Percentiles rank a stretch among this genome's conserved stretches.
phyloP scores from a whole-genome alignment of 2,797 vertebrate genomes.

The Yasuhikotakia modesta region DNA sequence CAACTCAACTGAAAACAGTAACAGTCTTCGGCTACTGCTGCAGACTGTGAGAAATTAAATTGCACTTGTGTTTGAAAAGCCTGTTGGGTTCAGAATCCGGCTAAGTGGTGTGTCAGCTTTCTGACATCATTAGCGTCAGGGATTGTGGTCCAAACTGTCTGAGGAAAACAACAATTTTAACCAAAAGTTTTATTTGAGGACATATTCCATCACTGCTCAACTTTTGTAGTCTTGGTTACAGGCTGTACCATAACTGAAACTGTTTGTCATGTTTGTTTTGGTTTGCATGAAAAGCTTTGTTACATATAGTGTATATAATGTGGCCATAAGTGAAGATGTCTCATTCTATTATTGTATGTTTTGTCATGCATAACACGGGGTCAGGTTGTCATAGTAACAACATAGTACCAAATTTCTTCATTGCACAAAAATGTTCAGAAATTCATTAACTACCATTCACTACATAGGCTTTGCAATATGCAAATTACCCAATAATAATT shows the following conservation, averaged over 20 bases:
- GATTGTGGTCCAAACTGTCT: constrained; percentile 48
- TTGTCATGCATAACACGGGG: background rate
- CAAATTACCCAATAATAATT: too few species aligned
- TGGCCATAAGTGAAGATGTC: constrained; percentile 62
- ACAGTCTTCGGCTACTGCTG: too few species aligned
- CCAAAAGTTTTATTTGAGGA: constrained; percentile 40
- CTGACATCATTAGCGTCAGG: constrained; percentile 68
- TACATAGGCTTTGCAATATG: too few species aligned
- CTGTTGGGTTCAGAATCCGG: constrained; percentile 73
- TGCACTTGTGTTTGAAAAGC: constrained; percentile 46
- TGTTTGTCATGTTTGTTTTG: constrained; percentile 63
- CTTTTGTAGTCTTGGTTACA: constrained; percentile 46
- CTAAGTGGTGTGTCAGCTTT: constrained; percentile 57
- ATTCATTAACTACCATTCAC: too few species aligned
- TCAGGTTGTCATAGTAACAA: too few species aligned
- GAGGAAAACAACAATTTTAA: background rate
- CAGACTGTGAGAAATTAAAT: constrained; percentile 51
- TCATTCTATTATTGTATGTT: constrained; percentile 42
- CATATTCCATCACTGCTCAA: constrained; percentile 42
- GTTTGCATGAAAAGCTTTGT: constrained; percentile 76
- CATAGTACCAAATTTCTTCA: too few species aligned
- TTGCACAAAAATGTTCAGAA: too few species aligned
- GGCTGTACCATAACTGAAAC: constrained; percentile 46
- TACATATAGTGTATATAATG: constrained; percentile 65
- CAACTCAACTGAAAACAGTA: constrained; percentile 16